These are phyloP conservation scores for Hofmannophila pseudospretella DNA, from an alignment of 2,888 invertebrate genomes.

Conservation along the genomic window DNA sequence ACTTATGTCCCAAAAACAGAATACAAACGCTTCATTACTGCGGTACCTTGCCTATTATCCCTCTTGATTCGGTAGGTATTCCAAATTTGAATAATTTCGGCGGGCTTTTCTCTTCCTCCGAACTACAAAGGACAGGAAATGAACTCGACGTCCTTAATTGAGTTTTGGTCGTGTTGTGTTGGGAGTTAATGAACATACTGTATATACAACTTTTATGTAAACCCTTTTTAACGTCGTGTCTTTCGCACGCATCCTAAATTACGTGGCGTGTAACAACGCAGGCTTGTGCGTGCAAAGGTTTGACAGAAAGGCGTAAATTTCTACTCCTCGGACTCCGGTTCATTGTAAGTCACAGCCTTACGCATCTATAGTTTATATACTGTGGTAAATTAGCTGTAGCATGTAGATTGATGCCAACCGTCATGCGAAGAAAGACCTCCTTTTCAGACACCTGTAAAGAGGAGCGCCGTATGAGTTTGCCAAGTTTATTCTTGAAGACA, in stretches of 20 bases:
- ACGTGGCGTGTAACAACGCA: too few species aligned
- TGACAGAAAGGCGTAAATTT: too few species aligned
- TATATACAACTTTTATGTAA: constrained; percentile 7
- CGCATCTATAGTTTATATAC: too few species aligned
- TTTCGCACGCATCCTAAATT: not conserved
- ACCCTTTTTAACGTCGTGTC: constrained; percentile 4
- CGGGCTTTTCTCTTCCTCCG: constrained; percentile 11
- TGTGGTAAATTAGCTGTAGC: too few species aligned
- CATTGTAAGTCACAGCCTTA: too few species aligned
- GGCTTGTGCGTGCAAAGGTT: too few species aligned
- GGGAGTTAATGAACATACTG: constrained; percentile 10
- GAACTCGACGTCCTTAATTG: constrained; percentile 17
- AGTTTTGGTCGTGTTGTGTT: constrained; percentile 12
- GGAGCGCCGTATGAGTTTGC: too few species aligned
- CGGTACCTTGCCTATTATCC: constrained; percentile 5
- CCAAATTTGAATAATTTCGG: constrained; percentile 21
- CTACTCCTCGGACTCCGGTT: too few species aligned
- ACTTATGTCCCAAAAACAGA: constrained; percentile 2
- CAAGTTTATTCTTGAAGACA: too few species aligned
- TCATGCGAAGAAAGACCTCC: too few species aligned
- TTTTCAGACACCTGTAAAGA: too few species aligned
- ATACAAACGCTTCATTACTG: constrained; percentile 9
- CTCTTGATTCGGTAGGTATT: constrained; percentile 11
- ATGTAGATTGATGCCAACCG: too few species aligned
- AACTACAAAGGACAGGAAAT: constrained; percentile 20